A percentile compares a stretch with the other conserved stretches of the same genome.
Evolutionary conservation across 2,113 vertebrate species (phyloP).

Genomic region (Atractosteus spatula): DNA sequence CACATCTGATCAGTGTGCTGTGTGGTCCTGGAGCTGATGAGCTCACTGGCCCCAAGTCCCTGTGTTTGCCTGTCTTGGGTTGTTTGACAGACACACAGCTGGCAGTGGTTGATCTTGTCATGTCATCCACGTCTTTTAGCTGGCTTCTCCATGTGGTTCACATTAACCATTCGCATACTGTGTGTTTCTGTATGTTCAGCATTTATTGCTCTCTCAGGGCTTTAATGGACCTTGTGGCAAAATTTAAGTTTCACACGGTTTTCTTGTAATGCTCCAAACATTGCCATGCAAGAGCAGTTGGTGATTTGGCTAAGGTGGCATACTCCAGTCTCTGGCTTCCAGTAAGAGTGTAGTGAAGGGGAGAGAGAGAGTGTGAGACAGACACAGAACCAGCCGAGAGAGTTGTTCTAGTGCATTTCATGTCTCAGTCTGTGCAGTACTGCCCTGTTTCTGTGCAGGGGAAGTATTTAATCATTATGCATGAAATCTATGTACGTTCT

Average conservation of each 20-base stretch:
- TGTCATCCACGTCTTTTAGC: background rate
- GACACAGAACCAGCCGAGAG: too few species aligned
- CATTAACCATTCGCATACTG: background rate
- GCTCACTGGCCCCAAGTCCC: background rate
- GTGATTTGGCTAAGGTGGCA: too few species aligned
- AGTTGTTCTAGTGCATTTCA: too few species aligned
- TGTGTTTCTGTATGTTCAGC: background rate
- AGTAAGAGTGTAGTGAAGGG: too few species aligned
- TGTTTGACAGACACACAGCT: background rate
- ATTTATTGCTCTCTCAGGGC: slow-evolving; percentile 23
- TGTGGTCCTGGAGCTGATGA: background rate
- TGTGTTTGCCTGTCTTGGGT: background rate
- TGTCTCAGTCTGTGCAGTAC: too few species aligned
- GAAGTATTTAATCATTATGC: too few species aligned
- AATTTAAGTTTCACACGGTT: slow-evolving; percentile 11
- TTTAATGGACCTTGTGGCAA: slow-evolving; percentile 24
- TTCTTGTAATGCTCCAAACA: slow-evolving; percentile 24
- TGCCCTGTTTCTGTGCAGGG: too few species aligned
- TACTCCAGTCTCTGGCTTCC: too few species aligned
- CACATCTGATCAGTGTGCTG: background rate
- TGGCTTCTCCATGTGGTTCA: background rate
- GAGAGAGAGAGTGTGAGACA: too few species aligned
- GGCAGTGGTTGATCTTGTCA: background rate
- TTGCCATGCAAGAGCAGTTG: too few species aligned
- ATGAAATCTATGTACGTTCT: too few species aligned